Base-by-base conservation (phyloP, 2,797 vertebrate species). In the Gymnopithys bicolor region DNA sequence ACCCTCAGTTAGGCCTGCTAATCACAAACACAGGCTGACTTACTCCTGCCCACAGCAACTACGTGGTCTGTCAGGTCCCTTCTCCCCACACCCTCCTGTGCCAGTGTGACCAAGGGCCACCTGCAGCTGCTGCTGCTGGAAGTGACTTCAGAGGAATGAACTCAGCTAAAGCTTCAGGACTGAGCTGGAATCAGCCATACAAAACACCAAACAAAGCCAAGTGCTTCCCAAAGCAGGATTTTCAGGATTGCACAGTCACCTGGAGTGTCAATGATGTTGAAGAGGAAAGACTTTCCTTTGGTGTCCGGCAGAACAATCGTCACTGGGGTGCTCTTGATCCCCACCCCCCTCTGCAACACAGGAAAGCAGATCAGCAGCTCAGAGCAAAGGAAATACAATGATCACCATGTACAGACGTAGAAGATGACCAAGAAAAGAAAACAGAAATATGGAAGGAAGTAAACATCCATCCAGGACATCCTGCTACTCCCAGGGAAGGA, bases 191-290 rank as follows among this genome's bases (percentile, higher is more conserved):
- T 35, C 45, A 32, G 28, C 33, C 24, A 41, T 5, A 33, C 17
- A 82, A 75, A 13, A 2, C 21, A 37, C 25, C 53, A 68, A 80
- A 30, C 18, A 35, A 32, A 58, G 48, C 56, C 15, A 58, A 55
- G 17, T 2, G 19, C 46, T 48, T 48, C 76, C 76, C 64, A 53
- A 46, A 81, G 2, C 53, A 87, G 58, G 62, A 39, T 33, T 58
- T 69, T 52, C 60, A 67, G 77, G 37, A 75, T 11, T 62, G 39
- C 18, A 58, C 19, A 69, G 27, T 95, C 96, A 99, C 99, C 99
- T 98, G 99, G 99, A 12, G 99, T 99, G 96, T 99, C 99, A 97
- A 99, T 99, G 97, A 99, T 98, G 97, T 99, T 99, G 97, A 99
- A 99, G 62, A 99, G 99, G 95, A 99, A 99, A 25, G 99, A 99